phyloP scores from a whole-genome alignment of 2,797 vertebrate genomes.

The Knipowitschia caucasica region DNA sequence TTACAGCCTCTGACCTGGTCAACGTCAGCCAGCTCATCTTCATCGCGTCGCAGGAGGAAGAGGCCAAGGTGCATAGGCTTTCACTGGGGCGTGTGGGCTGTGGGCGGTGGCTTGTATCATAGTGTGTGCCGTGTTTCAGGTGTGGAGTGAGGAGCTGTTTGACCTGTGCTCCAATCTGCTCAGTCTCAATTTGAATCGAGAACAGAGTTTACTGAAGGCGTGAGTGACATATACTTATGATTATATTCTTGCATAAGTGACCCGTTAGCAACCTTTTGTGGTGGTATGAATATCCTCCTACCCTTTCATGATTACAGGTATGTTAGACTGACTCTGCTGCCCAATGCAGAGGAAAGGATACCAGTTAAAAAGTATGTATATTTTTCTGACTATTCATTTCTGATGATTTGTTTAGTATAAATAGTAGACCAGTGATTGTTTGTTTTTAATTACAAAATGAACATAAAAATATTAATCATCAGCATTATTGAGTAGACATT shows the following conservation, averaged over 20 bases:
- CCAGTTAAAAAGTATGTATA: slow-evolving; percentile 95
- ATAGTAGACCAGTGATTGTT: too few relatives aligned
- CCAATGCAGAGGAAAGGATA: slow-evolving; percentile 89
- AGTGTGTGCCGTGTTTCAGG: slow-evolving; percentile 61
- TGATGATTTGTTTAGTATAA: neutral
- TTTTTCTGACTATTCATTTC: neutral
- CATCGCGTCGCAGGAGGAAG: slow-evolving; percentile 93
- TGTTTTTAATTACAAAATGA: too few relatives aligned
- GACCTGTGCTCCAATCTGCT: slow-evolving; percentile 92
- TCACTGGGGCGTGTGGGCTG: neutral
- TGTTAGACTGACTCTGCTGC: slow-evolving; percentile 89
- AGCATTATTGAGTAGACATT: too few relatives aligned
- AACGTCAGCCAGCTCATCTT: slow-evolving; percentile 96
- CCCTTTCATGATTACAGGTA: slow-evolving; percentile 58
- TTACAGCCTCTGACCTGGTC: slow-evolving; percentile 91
- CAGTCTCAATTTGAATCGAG: slow-evolving; percentile 94
- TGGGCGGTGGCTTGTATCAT: neutral
- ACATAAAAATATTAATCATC: too few relatives aligned
- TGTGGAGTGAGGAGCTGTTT: slow-evolving; percentile 96
- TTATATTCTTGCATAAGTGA: neutral
- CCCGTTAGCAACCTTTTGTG: too few relatives aligned
- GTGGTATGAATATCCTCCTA: neutral
- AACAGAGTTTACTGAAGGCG: slow-evolving; percentile 94
- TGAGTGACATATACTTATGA: slow-evolving; percentile 71
- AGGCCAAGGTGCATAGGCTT: slow-evolving; percentile 84